Conservation (phyloP, 2,797 vertebrate genomes). For the Gambelia wislizenii region DNA sequence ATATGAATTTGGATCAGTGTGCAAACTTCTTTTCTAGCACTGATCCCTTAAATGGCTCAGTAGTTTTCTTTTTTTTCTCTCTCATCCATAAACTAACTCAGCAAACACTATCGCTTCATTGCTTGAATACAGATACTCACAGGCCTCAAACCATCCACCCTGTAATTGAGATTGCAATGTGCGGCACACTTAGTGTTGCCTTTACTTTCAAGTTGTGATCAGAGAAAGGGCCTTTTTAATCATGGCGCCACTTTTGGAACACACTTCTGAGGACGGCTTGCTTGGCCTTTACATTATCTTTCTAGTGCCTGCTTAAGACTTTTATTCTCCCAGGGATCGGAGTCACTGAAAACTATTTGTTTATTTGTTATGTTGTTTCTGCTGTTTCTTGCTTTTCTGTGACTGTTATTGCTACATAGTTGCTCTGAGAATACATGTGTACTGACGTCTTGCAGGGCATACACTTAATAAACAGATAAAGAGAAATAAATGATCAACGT, state of each 20-base stretch:
- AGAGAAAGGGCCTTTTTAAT: background rate
- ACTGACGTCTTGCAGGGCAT: background rate
- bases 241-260: background rate
- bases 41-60: background rate
- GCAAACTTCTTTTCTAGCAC: background rate
- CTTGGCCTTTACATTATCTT: background rate
- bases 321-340: background rate
- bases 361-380: background rate
- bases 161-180: background rate
- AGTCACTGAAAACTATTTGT: background rate
- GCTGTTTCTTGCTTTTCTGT: background rate
- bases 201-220: background rate
- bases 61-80: background rate
- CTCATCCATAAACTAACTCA: background rate
- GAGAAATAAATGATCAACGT: background rate
- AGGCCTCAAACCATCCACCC: background rate
- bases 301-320: background rate
- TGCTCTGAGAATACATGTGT: background rate
- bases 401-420: background rate
- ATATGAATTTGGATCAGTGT: background rate
- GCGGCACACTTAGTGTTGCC: background rate
- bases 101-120: background rate
- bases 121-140: background rate
- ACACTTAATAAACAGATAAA: background rate
- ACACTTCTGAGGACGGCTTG: background rate